Evolutionary conservation across 2,113 vertebrate genomes (phyloP), one percentile per base, ranked within the genome.

Genomic region (Anhinga rufa): DNA sequence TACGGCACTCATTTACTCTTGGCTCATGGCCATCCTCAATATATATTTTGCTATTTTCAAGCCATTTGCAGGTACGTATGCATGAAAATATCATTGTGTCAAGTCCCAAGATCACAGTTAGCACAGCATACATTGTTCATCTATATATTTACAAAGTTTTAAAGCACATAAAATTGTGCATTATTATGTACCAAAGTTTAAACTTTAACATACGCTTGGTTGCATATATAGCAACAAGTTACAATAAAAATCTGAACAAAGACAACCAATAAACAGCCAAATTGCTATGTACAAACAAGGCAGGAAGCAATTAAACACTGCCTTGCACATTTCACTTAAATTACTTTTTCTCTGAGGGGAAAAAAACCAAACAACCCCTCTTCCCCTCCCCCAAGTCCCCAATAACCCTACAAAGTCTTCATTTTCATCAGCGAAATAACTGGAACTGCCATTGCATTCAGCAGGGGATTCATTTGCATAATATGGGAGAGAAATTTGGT

Each of bases 101-200:
- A 96, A 97, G 94, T 97, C 93, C 92, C 93, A 92, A 97, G 93
- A 95, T 96, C 92, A 97, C 93, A 91, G 92, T 97, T 92, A 97
- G 96, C 96, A 97, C 61, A 96, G 75, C 93, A 92, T 89, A 97
- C 89, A 89, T 97, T 95, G 96, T 96, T 97, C 88, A 89, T 97
- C 42, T 68, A 82, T 88, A 80, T 98, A 97, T 97, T 97, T 98
- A 98, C 98, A 98, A 94, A 98, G 81, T 90, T 96, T 94, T 97
- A 97, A 97, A 98, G 98, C 98, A 98, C 98, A 97, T 97, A 98
- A 97, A 98, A 98, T 98, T 98, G 98, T 98, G 98, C 97, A 94
- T 97, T 97, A 92, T 96, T 96, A 89, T 76, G 74, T 96, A 97
- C 84, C 49, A 86, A 97, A 97, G 95, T 97, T 95, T 96, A 97